Base-by-base conservation (phyloP, 2,888 invertebrate species). In the Furcula furcula region DNA sequence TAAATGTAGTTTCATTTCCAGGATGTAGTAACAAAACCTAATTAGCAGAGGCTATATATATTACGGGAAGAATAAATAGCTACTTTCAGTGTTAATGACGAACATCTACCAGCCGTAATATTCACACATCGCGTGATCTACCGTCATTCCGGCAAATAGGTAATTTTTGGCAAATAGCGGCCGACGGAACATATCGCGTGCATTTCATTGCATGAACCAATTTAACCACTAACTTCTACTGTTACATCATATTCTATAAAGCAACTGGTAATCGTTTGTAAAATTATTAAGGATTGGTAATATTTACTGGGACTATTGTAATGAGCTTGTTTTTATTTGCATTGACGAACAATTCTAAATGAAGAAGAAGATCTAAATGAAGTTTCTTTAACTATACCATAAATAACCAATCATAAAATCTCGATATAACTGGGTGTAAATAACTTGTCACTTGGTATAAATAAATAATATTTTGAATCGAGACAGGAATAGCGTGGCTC, bases 91-190 rank as follows among this genome's bases (percentile, higher is more conserved):
- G 36, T 29, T n/a, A n/a, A n/a, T n/a, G n/a, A 12, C 23, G 26
- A 34, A 31, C 22, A 35, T 37, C 12, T 38, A 41, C 40, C 36
- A 20, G 38, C 34, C 22, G 27, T 42, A 43, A 46, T 55, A 55
- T 54, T 48, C 29, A 39, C 34, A 31, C 19, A 54, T 57, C 46
- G 57, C 57, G 51, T 57, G 57, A 18, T 14, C 12, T 20, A 16
- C 10, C 29, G 31, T 36, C 51, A 29, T 51, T 51, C 34, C 29
- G 31, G 23, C 14, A 28, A 27, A 18, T 19, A n/a, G 36, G 36
- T 28, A 31, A 42, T 51, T 46, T 45, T n/a, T 35, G 20, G 31
- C 45, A 40, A 54, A 51, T 31, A 35, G 18, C 28, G 22, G n/a
- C n/a, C n/a, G n/a, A n/a, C 29, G 19, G 14, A 35, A 42, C 40